Evolutionary conservation across 2,888 invertebrate species (phyloP), one percentile per base, ranked within the genome.

Genomic region (Amiota mariae): DNA sequence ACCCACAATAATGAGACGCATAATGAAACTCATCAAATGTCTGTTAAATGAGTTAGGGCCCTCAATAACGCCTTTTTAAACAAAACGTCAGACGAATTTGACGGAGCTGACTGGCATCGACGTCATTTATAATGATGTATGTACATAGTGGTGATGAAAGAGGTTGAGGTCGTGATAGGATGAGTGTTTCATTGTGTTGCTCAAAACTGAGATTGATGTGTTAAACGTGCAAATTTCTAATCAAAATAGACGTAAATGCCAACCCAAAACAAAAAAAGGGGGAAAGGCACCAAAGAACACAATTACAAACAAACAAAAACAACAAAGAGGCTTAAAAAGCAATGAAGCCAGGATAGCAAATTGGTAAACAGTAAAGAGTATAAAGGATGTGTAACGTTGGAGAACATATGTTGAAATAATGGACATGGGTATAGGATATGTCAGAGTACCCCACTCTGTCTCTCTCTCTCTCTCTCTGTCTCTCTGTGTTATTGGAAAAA

Each of bases 201-300:
- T 15, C 13, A 54, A 15, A 15, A 15, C 66, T 49, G 66, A 66
- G 66, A 63, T 66, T 66, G 66, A 66, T 66, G 66, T 66, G 66
- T 49, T 36, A 48, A 73, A 76, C 75, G 75, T 78, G 80, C 77
- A 79, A 81, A 83, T 73, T 82, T 85, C 82, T 83, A 85, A 85
- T 85, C 82, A 82, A 83, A 85, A 83, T 77, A 77, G 78, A 79
- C 78, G 78, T 79, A 80, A 10, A 9, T 12, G 46, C 6, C 0
- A 18, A 24, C 18, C n/a, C 8, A 46, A 11, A 63, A 63, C 36
- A 36, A 1, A 63, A n/a, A 54, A 12, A 54, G 12, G n/a, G 10
- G 36, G 12, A 46, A 15, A 24, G 24, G 11, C 61, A 6, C 36
- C 13, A 61, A 61, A 61, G 9, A 36, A 20, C n/a, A 51, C 4